These are phyloP conservation scores for Condylostylus longicornis DNA, from an alignment of 1,140 invertebrate genomes.

Conservation along the genomic window DNA sequence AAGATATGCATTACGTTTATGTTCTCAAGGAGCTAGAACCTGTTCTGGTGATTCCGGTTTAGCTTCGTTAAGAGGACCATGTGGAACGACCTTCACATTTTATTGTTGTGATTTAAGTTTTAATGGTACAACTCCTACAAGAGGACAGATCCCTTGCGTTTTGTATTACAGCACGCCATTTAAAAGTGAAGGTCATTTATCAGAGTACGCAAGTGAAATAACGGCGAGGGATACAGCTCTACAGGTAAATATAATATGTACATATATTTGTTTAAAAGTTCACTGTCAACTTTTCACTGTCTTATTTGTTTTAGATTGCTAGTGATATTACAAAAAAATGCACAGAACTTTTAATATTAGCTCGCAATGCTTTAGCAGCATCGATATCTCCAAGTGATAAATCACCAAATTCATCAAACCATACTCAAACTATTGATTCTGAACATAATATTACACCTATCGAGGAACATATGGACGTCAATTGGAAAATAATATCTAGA, in stretches of 20 bases:
- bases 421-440: slow-evolving; percentile 37
- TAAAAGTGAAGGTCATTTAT: slow-evolving; percentile 12
- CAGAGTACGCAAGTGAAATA: slow-evolving; percentile 14
- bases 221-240: slow-evolving; percentile 27
- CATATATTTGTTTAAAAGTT: too few species aligned
- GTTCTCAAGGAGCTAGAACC: slow-evolving; percentile 83
- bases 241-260: slow-evolving; percentile 8
- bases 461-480: slow-evolving; percentile 32
- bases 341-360: slow-evolving; percentile 54
- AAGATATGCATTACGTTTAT: slow-evolving; percentile 76
- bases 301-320: too few species aligned
- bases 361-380: slow-evolving; percentile 42
- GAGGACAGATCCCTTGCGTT: slow-evolving; percentile 89
- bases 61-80: slow-evolving; percentile 72
- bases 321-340: slow-evolving; percentile 54
- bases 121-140: slow-evolving; percentile 82
- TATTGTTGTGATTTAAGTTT: slow-evolving; percentile 82
- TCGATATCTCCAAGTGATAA: slow-evolving; percentile 35
- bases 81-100: slow-evolving; percentile 86
- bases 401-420: slow-evolving; percentile 44
- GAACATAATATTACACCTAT: slow-evolving; percentile 32
- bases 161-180: slow-evolving; percentile 60
- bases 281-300: too few species aligned
- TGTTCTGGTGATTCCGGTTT: slow-evolving; percentile 86
- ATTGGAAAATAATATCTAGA: slow-evolving; percentile 29